These are phyloP conservation scores for Syngnathus scovelli DNA, from an alignment of 2,113 vertebrate species.

Conservation along the genomic window DNA sequence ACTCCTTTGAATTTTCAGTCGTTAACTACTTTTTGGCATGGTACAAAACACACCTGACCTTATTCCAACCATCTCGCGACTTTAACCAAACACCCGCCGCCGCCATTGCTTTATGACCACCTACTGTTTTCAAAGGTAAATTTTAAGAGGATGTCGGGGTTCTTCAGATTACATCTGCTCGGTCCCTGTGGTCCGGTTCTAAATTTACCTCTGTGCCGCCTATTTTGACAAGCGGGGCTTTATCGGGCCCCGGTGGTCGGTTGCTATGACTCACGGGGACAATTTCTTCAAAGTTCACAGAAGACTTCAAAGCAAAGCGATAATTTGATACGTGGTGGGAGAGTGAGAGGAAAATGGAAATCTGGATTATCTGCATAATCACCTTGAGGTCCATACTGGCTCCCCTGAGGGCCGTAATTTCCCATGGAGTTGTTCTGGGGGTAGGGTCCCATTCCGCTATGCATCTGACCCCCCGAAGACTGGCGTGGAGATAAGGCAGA, in stretches of 20 bases:
- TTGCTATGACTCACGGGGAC: constrained; percentile 42
- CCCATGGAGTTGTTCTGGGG: constrained; percentile 94
- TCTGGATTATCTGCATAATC: constrained; percentile 27
- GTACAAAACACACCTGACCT: too few relatives aligned
- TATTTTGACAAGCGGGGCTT: constrained; percentile 43
- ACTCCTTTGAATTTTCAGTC: too few relatives aligned
- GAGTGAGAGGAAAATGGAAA: constrained; percentile 36
- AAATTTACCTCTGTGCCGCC: constrained; percentile 34
- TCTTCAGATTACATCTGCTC: constrained; percentile 11
- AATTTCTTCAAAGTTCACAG: constrained; percentile 52
- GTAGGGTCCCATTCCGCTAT: constrained; percentile 89
- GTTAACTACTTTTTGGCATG: too few relatives aligned
- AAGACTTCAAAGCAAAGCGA: constrained; percentile 49
- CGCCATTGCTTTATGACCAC: neutral
- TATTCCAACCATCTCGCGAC: neutral
- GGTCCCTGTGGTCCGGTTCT: constrained; percentile 30
- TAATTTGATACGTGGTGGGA: constrained; percentile 44
- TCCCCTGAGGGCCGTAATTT: constrained; percentile 88
- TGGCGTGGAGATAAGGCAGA: constrained; percentile 97
- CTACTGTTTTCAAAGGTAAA: neutral
- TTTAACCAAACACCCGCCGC: neutral
- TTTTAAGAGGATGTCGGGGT: constrained; percentile 2
- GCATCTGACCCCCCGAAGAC: constrained; percentile 91
- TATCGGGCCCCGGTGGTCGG: constrained; percentile 25
- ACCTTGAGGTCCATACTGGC: constrained; percentile 94